Conservation (phyloP, 2,113 vertebrate genomes). For the Myrmophylax atrothorax region DNA sequence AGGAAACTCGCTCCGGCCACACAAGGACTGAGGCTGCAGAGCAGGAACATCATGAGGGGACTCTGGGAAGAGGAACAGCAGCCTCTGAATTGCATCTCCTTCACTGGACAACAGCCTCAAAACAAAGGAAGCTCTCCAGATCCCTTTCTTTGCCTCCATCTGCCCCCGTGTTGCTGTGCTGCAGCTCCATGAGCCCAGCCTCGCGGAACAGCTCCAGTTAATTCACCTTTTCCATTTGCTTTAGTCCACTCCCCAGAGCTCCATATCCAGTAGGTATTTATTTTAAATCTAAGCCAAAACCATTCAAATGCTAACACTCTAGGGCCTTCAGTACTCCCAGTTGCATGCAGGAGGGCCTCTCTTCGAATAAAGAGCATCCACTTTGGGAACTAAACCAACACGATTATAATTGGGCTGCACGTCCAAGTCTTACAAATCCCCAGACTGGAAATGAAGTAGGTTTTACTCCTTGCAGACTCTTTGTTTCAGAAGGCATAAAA, state of each 20-base stretch:
- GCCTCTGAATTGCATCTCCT: background rate
- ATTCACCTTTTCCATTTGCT: background rate
- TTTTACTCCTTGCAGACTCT: background rate
- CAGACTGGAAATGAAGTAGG: background rate
- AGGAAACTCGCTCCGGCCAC: fast-evolving
- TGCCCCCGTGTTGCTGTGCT: background rate
- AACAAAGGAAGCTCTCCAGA: background rate
- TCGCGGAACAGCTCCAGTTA: background rate
- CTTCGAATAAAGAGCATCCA: background rate
- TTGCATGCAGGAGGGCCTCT: background rate
- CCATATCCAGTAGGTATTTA: background rate
- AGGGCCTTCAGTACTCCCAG: background rate
- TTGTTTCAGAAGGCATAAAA: background rate
- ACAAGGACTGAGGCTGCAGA: background rate
- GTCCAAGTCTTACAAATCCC: background rate
- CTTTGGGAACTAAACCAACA: background rate
- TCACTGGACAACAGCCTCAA: background rate
- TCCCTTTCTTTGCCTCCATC: background rate
- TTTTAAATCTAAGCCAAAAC: slow-evolving; percentile 36
- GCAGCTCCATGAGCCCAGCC: background rate
- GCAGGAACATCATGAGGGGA: fast-evolving
- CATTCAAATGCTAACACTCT: background rate
- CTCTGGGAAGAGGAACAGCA: background rate
- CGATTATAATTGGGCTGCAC: background rate
- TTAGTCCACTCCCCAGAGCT: background rate